Percentiles rank a stretch among this genome's conserved stretches.
phyloP scores from a whole-genome alignment of 2,797 vertebrate genomes.

The Eremophila alpestris region DNA sequence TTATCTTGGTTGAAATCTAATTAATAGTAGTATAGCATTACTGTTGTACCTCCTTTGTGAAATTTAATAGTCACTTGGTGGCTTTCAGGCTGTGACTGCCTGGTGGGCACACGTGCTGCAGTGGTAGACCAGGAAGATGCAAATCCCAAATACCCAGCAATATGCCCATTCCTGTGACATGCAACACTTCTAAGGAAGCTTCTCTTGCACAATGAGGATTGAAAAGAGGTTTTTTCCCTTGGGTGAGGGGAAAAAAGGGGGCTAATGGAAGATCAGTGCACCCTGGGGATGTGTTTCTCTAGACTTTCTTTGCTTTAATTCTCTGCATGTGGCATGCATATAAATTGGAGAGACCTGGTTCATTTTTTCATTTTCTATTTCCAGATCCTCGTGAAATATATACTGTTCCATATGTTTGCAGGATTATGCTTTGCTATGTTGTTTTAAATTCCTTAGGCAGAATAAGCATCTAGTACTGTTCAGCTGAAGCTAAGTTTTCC shows the following conservation, averaged over 20 bases:
- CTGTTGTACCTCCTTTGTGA: background rate
- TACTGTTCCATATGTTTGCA: background rate
- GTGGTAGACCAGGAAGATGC: background rate
- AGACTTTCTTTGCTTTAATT: background rate
- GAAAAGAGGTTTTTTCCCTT: background rate
- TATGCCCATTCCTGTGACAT: fast-evolving
- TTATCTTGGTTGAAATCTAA: conserved; percentile 56
- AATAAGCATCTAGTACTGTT: background rate
- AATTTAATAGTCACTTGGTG: conserved; percentile 29
- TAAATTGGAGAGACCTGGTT: background rate
- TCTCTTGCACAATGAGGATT: background rate
- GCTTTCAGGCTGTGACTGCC: background rate
- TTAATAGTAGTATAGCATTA: conserved; percentile 37
- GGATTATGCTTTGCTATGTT: background rate
- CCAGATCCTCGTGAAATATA: background rate
- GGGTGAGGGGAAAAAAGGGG: background rate
- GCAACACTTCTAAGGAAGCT: background rate
- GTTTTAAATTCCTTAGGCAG: background rate
- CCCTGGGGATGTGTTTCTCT: background rate
- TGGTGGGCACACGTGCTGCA: background rate
- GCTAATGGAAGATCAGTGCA: background rate
- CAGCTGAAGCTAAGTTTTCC: background rate
- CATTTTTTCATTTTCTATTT: background rate
- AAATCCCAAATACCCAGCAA: background rate
- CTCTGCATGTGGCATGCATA: background rate